These are phyloP conservation scores for Galagoides demidoff DNA, from an alignment of 2,797 vertebrate species.

Conservation along the genomic window DNA sequence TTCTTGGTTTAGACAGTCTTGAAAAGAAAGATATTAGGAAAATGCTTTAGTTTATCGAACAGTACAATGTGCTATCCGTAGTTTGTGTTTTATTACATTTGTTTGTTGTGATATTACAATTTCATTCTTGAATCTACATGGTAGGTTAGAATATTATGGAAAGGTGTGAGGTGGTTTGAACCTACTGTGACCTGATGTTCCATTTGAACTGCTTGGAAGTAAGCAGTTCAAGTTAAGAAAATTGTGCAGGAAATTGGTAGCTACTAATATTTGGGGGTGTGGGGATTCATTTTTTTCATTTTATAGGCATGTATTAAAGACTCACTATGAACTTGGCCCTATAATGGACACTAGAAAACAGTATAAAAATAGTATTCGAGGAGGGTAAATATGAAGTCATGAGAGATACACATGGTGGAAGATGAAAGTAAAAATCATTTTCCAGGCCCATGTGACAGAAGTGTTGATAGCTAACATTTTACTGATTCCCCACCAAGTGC, in stretches of 20 bases:
- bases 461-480: neutral
- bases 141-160: neutral
- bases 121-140: neutral
- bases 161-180: neutral
- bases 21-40: neutral
- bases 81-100: neutral
- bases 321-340: neutral
- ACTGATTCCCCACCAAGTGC: neutral
- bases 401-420: neutral
- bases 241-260: neutral
- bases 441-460: neutral
- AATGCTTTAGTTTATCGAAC: neutral
- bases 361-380: constrained; percentile 33
- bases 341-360: neutral
- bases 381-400: neutral
- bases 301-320: neutral
- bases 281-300: neutral
- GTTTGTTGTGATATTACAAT: neutral
- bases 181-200: neutral
- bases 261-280: neutral
- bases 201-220: constrained; percentile 42
- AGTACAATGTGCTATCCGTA: neutral
- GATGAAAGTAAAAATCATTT: constrained; percentile 23
- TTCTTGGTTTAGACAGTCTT: neutral
- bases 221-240: constrained; percentile 39